Base-by-base conservation (phyloP, 92 coral and sea anemone species). In the Porites cylindrica region DNA sequence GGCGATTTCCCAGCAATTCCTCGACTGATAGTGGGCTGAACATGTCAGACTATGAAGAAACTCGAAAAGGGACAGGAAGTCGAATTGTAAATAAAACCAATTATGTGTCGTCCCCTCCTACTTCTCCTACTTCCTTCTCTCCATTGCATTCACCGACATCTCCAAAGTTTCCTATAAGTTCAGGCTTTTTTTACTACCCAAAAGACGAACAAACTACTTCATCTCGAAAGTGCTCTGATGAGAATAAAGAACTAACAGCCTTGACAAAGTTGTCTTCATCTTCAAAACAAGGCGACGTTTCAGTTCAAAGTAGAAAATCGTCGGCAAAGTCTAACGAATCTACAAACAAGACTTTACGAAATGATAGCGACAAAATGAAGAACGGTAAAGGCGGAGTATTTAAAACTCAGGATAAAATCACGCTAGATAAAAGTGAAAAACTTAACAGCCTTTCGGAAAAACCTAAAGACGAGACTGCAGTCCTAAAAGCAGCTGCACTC, bases 11-110 rank as follows among this genome's bases (percentile, higher is more conserved):
- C 1, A 85, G 83, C 65, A 76, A 21, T 59, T 78, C 89, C 47
- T 85, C 89, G 6, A 66, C 89, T n/a, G 89, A 85, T 54, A 85
- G 84, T 78, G 89, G 83, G n/a, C 54, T 85, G 10, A 85, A 85
- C 84, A 17, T 76, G 64, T 85, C 83, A 1, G 89, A 85, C 18
- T 16, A 60, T 59, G 89, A 85, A 13, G 89, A 85, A 24, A 53
- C 32, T n/a, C 82, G 70, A 77, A 77, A 23, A 73, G n/a, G 53
- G 63, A 51, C 5, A 1, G 26, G 13, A 66, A 66, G 10, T 54
- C 52, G 82, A 32, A 78, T 29, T n/a, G 72, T 19, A 18, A 24
- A 53, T 29, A 62, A 60, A 21, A 21, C 21, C 24, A 14, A 51
- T 80, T 21, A 66, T 2, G 51, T 68, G 51, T 10, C 26, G 66